phyloP scores from a whole-genome alignment of 2,797 vertebrate genomes.

The Miopithecus talapoin region DNA sequence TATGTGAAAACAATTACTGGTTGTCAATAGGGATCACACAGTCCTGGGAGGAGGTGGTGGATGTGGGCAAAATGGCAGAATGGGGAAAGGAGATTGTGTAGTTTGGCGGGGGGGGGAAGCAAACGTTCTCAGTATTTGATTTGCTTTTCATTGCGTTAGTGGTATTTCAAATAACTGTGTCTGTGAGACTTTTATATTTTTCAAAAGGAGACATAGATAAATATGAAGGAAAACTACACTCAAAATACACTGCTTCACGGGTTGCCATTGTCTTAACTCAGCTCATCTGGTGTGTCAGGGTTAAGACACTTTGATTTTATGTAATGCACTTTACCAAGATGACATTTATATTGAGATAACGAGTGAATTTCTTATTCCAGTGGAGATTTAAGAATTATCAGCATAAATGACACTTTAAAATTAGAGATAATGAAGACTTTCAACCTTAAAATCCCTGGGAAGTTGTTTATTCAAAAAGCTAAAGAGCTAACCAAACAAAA shows the following conservation, averaged over 20 bases:
- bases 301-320: background rate
- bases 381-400: conserved; percentile 35
- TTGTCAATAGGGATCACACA: background rate
- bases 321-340: background rate
- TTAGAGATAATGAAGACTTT: conserved; percentile 22
- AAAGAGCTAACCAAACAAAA: conserved; percentile 50
- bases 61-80: background rate
- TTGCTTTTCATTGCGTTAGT: background rate
- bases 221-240: background rate
- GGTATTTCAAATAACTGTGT: background rate
- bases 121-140: background rate
- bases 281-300: background rate
- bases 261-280: background rate
- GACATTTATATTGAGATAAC: conserved; percentile 3
- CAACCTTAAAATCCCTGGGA: conserved; percentile 33
- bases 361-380: background rate
- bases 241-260: background rate
- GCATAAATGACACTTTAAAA: background rate
- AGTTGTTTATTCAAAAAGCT: conserved; percentile 30
- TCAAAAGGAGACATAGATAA: background rate
- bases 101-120: background rate
- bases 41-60: background rate
- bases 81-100: background rate
- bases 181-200: background rate
- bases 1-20: background rate